Base-by-base conservation (phyloP, 2,113 vertebrate genomes). In the Nothobranchius furzeri region DNA sequence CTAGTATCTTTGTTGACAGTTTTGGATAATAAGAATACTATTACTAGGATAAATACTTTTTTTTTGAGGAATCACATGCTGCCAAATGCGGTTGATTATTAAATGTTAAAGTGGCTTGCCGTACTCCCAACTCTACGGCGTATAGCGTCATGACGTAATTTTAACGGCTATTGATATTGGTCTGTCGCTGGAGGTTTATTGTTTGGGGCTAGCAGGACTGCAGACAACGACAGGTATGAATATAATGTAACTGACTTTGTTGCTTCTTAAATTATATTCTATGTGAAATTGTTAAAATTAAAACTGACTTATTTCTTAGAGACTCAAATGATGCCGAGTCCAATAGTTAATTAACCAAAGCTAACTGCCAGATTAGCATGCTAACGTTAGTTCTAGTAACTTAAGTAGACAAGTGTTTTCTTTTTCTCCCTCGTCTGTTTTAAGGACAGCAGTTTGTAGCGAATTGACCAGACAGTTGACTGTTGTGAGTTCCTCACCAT, bases 201-300 rank as follows among this genome's bases (percentile, higher is more conserved):
- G 85, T 89, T 70, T 74, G 75, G 71, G 42, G 68, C 70, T 64
- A 36, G 72, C 62, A 59, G 72, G 25, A 67, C 73, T 74, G 80
- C 67, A 64, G 68, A 74, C 51, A 65, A 69, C 57, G 30, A 25
- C 75, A 82, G 88, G 88, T 90, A 81, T 81, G 73, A 67, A 37
- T 45, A 54, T 6, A 13, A 47, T 7, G 9, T 1, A 48, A 61
- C n/a, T 61, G 14, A 11, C 0, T 1, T 67, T 2, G 9, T 12
- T 43, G 14, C 20, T n/a, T 0, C 15, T 42, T 50, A 4, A 46
- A 30, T 13, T 3, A 7, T 3, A 6, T 3, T 25, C 30, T 3
- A 3, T 24, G 8, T 3, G 14, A 12, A 11, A 6, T 1, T 3
- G n/a, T 8, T 9, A 6, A 17, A 1, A 0, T 8, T 8, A 14